A percentile compares a stretch with the other conserved stretches of the same genome.
Evolutionary conservation across 2,888 invertebrate species (phyloP).

Genomic region (Osmoderma eremita): DNA sequence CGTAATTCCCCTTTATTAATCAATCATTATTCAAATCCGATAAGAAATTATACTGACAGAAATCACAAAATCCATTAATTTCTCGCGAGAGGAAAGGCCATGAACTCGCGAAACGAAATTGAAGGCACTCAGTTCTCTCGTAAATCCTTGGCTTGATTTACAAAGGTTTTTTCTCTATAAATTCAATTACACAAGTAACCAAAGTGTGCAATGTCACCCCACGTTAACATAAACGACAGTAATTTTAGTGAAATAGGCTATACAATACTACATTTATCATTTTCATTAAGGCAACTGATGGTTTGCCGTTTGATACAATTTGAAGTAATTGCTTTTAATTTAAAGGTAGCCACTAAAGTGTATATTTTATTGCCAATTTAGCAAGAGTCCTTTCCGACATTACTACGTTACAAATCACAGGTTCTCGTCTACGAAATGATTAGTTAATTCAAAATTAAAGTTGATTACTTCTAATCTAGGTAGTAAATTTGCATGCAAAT

Average conservation of each 20-base stretch:
- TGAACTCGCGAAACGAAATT: conserved; percentile 22
- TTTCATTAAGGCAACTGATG: too few relatives aligned
- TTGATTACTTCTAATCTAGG: too few relatives aligned
- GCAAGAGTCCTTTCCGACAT: too few relatives aligned
- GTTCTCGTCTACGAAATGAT: too few relatives aligned
- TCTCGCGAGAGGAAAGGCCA: conserved; percentile 18
- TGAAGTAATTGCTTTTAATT: too few relatives aligned
- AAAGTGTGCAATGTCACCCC: neutral
- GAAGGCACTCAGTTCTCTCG: conserved; percentile 14
- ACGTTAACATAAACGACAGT: neutral
- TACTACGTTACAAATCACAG: too few relatives aligned
- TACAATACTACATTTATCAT: too few relatives aligned
- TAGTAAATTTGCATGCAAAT: too few relatives aligned
- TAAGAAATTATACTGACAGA: conserved; percentile 16
- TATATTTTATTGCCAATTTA: too few relatives aligned
- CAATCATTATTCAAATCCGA: conserved; percentile 15
- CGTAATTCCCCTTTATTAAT: conserved; percentile 14
- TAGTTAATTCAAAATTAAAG: too few relatives aligned
- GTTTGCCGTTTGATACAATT: too few relatives aligned
- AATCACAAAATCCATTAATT: conserved; percentile 29
- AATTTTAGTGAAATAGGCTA: neutral
- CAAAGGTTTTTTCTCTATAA: conserved; percentile 24
- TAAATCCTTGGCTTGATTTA: conserved; percentile 20
- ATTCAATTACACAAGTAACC: conserved; percentile 23
- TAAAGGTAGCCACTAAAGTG: too few relatives aligned